Percentiles rank a stretch among this genome's conserved stretches.
These are phyloP conservation scores for Girardinichthys multiradiatus DNA, from an alignment of 2,113 vertebrate genomes.

Conservation along the genomic window DNA sequence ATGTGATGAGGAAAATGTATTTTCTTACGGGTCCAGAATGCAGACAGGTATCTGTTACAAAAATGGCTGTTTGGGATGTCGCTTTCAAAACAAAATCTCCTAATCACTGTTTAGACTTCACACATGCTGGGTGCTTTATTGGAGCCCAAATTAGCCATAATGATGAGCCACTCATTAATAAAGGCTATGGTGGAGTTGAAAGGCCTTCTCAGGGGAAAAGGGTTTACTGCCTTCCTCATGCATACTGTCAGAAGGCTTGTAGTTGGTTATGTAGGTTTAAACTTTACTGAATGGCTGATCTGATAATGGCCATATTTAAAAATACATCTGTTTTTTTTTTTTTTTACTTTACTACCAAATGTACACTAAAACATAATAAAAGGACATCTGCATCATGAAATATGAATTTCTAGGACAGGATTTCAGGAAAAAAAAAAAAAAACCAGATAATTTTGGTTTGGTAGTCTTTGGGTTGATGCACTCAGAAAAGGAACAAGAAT, in stretches of 20 bases:
- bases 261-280: background rate
- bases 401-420: too few species aligned
- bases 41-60: slow-evolving; percentile 14
- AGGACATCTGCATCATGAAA: too few species aligned
- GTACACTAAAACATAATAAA: too few species aligned
- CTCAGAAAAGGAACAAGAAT: too few species aligned
- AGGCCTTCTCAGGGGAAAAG: slow-evolving; percentile 34
- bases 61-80: slow-evolving; percentile 32
- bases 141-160: slow-evolving; percentile 65
- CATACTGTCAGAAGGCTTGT: slow-evolving; percentile 1
- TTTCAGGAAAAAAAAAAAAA: too few species aligned
- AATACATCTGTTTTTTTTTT: too few species aligned
- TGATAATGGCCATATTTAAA: too few species aligned
- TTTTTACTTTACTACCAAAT: too few species aligned
- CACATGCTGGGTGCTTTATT: slow-evolving; percentile 49
- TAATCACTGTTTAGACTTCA: background rate
- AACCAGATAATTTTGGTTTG: too few species aligned
- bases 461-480: too few species aligned
- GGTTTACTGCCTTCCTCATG: slow-evolving; percentile 37
- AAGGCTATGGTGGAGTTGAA: slow-evolving; percentile 53
- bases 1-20: slow-evolving; percentile 17
- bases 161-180: slow-evolving; percentile 61
- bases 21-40: background rate
- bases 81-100: slow-evolving; percentile 30
- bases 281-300: too few species aligned